Evolutionary conservation across 2,797 vertebrate genomes (phyloP).

Genomic region (Xiphorhynchus erythropygius): DNA sequence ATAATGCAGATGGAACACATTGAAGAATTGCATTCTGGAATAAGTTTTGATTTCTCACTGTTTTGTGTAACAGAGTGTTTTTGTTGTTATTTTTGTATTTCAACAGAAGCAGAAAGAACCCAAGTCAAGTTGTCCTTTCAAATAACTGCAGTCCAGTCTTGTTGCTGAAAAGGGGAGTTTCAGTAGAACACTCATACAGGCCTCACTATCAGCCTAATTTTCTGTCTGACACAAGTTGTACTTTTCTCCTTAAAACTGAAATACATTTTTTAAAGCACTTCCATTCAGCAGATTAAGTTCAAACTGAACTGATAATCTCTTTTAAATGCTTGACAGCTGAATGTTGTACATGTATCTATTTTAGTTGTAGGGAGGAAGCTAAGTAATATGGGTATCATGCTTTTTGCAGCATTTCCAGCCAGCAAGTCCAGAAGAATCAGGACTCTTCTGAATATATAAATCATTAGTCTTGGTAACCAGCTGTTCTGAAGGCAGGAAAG

Average conservation of each 20-base stretch:
- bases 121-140: background rate
- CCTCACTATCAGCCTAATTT: background rate
- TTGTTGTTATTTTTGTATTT: background rate
- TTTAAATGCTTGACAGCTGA: background rate
- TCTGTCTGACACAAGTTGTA: background rate
- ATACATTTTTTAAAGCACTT: background rate
- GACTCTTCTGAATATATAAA: background rate
- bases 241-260: background rate
- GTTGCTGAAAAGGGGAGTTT: background rate
- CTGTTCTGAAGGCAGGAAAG: background rate
- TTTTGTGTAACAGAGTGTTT: background rate
- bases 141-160: background rate
- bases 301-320: background rate
- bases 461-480: background rate
- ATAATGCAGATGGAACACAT: background rate
- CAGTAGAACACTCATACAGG: background rate
- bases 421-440: background rate
- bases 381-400: background rate
- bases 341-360: background rate
- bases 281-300: conserved; percentile 9
- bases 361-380: background rate
- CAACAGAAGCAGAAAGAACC: background rate
- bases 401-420: background rate
- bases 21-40: background rate
- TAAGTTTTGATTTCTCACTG: background rate